Conservation (phyloP, 1,140 invertebrate species). For the Saccostrea echinata region DNA sequence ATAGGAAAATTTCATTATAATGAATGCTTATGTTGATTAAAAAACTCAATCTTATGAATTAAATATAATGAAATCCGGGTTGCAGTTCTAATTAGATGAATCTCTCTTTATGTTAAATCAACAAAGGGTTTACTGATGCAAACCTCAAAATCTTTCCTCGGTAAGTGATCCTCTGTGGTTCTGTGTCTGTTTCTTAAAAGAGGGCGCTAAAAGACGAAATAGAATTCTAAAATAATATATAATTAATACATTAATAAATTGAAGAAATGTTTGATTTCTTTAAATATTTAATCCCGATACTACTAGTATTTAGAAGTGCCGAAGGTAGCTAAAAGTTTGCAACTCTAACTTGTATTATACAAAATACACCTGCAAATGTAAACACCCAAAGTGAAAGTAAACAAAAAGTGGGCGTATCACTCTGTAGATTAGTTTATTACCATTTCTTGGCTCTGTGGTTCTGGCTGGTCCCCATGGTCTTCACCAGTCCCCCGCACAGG, state of each 20-base stretch:
- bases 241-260: neutral
- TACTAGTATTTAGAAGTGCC: too few relatives aligned
- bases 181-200: neutral
- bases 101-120: neutral
- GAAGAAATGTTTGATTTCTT: neutral
- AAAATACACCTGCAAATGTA: neutral
- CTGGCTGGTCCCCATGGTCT: neutral
- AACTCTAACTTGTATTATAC: too few relatives aligned
- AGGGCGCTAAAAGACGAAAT: neutral
- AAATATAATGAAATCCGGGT: too few relatives aligned
- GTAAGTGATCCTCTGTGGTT: neutral
- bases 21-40: too few relatives aligned
- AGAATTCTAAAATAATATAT: neutral
- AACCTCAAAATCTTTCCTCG: conserved; percentile 12
- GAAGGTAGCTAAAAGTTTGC: too few relatives aligned
- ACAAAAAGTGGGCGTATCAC: conserved; percentile 1
- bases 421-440: neutral
- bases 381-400: neutral
- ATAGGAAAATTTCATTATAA: too few relatives aligned
- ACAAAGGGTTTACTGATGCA: neutral
- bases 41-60: too few relatives aligned
- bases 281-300: too few relatives aligned
- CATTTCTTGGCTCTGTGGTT: neutral
- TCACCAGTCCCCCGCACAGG: neutral
- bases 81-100: too few relatives aligned